Evolutionary conservation across 2,113 vertebrate species (phyloP), one percentile per base, ranked within the genome.

Genomic region (Leptocoma aspasia): DNA sequence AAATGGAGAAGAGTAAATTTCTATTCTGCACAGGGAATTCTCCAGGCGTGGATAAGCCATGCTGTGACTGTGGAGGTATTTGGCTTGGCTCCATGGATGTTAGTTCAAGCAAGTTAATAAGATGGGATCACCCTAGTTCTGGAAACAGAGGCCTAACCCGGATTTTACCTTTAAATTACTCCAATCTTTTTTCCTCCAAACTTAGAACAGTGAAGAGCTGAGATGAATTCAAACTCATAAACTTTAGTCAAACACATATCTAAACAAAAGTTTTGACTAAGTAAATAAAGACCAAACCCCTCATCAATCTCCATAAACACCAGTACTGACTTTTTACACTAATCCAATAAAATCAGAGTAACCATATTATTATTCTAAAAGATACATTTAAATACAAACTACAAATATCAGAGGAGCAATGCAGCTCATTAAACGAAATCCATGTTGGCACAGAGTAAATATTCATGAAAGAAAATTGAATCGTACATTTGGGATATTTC

Each of bases 401-500:
- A 45, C 44, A 90, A 79, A 84, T 90, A 73, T 45, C 66, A 95
- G 69, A 81, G 37, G 52, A 79, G 41, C 18, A 85, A 49, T 78
- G 42, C 19, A 90, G 77, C n/a, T 80, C 19, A 28, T 82, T 84
- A 85, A 65, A 70, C 31, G 56, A 70, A 83, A 77, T 56, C 60
- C 76, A 66, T 28, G 47, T 2, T 70, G 84, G 59, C 50, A 91
- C 24, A 83, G 90, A 92, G 56, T 73, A 94, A 94, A 94, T 26
- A 92, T 83, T 84, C 47, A 57, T 92, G 93, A 94, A 92, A 68
- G 79, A 83, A 82, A 83, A 83, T 41, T 39, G 89, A 82, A 78
- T 66, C 2, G 7, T 41, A 39, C 1, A 1, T 57, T 93, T 22
- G 23, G 59, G 60, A 24, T 63, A 63, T 37, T 87, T 83, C 72